phyloP scores from a whole-genome alignment of 2,888 invertebrate species.

The Scaptomyza caliginosa region DNA sequence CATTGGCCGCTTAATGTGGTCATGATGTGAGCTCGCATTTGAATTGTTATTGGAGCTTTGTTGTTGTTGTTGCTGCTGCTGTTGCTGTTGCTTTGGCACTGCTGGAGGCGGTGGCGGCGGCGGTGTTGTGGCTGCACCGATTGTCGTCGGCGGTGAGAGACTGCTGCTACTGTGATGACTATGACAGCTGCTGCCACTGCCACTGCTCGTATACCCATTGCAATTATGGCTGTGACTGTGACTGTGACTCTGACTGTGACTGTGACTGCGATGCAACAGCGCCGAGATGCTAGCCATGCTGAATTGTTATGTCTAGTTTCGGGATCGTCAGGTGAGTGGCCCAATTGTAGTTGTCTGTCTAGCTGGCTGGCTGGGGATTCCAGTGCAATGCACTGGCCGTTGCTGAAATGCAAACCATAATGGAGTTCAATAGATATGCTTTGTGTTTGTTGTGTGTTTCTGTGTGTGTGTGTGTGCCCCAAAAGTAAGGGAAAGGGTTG shows the following conservation, averaged over 20 bases:
- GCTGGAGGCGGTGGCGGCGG: conserved; percentile 48
- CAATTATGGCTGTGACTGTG: conserved; percentile 57
- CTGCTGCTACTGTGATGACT: conserved; percentile 65
- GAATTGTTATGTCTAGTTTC: not conserved
- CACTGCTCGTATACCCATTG: conserved; percentile 68
- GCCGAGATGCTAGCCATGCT: conserved; percentile 73
- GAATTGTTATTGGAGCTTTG: conserved; percentile 23
- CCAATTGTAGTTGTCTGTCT: conserved; percentile 1
- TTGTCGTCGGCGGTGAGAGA: conserved; percentile 65
- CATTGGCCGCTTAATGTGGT: conserved; percentile 98
- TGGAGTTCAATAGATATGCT: conserved; percentile 68
- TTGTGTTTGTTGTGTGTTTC: conserved; percentile 56
- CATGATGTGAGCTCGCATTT: conserved; percentile 79
- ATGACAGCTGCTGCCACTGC: conserved; percentile 58
- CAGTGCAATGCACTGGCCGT: conserved; percentile 38
- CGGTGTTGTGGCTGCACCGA: conserved; percentile 43
- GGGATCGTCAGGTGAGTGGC: conserved; percentile 10
- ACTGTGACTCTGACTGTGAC: conserved; percentile 54
- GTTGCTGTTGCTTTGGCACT: conserved; percentile 26
- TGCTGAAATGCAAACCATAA: conserved; percentile 67
- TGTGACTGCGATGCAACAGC: conserved; percentile 69
- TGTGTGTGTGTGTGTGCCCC: too few relatives aligned
- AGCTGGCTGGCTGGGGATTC: conserved; percentile 1
- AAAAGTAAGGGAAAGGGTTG: not conserved
- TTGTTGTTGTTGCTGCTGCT: conserved; percentile 31